Evolutionary conservation across 2,797 vertebrate genomes (phyloP).

Genomic region (Perodicticus potto): DNA sequence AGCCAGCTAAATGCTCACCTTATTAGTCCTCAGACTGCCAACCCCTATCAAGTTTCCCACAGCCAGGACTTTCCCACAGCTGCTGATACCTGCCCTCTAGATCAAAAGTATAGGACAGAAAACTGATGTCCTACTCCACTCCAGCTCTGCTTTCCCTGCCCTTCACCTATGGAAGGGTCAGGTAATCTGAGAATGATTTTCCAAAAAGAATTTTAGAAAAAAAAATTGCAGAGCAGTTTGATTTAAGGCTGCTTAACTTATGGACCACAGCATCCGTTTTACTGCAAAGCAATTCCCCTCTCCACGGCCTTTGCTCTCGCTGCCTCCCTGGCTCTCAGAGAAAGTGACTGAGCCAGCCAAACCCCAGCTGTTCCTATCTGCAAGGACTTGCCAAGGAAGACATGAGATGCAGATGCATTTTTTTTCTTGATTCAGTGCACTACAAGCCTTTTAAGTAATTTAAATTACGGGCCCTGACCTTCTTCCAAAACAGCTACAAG

Average conservation of each 20-base stretch:
- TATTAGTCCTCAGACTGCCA: not conserved
- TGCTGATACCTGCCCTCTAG: not conserved
- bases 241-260: not conserved
- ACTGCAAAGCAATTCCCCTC: not conserved
- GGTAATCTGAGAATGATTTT: not conserved
- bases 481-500: not conserved
- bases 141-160: not conserved
- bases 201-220: not conserved
- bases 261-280: not conserved
- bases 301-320: not conserved
- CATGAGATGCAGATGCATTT: not conserved
- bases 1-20: not conserved
- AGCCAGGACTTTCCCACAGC: not conserved
- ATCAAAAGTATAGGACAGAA: not conserved
- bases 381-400: not conserved
- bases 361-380: not conserved
- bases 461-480: conserved; percentile 50
- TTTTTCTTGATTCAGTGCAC: conserved; percentile 24
- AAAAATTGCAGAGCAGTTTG: not conserved
- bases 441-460: not conserved
- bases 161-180: not conserved
- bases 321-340: not conserved
- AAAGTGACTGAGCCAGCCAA: not conserved
- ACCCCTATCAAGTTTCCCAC: not conserved
- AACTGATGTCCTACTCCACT: not conserved